A percentile compares a stretch with the other conserved stretches of the same genome.
These are phyloP conservation scores for Rana temporaria DNA, from an alignment of 2,113 vertebrate genomes.

Conservation along the genomic window DNA sequence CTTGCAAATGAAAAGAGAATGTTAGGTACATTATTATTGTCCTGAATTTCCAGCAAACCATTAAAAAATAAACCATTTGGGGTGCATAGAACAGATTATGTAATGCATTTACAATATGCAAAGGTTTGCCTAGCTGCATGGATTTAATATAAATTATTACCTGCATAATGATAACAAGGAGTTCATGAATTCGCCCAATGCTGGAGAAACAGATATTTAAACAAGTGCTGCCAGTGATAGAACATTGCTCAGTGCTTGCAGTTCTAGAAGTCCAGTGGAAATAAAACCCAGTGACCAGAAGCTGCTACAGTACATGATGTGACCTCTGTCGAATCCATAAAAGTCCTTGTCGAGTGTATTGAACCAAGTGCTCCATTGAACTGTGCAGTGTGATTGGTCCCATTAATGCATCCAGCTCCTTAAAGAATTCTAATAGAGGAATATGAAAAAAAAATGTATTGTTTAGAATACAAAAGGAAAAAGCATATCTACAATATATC, in stretches of 20 bases:
- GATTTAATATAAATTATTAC: neutral
- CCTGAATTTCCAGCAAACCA: no score
- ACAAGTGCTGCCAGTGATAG: slow-evolving; percentile 68
- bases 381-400: slow-evolving; percentile 96
- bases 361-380: slow-evolving; percentile 93
- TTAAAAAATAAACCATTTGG: neutral
- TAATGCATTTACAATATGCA: neutral
- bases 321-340: slow-evolving; percentile 93
- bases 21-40: no score
- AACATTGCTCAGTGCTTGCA: slow-evolving; percentile 74
- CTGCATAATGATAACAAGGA: neutral
- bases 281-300: slow-evolving; percentile 29
- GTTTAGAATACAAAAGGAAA: neutral
- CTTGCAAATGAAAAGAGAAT: no score
- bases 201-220: slow-evolving; percentile 67
- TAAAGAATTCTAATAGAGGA: slow-evolving; percentile 90
- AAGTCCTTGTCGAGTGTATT: slow-evolving; percentile 95
- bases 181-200: slow-evolving; percentile 32
- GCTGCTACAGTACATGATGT: slow-evolving; percentile 79
- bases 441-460: slow-evolving; percentile 9
- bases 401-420: slow-evolving; percentile 93
- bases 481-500: no score
- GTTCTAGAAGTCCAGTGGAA: slow-evolving; percentile 66
- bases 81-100: neutral
- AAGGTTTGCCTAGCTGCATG: neutral